Conservation (phyloP, 2,888 invertebrate genomes). For the Apamea crenata region DNA sequence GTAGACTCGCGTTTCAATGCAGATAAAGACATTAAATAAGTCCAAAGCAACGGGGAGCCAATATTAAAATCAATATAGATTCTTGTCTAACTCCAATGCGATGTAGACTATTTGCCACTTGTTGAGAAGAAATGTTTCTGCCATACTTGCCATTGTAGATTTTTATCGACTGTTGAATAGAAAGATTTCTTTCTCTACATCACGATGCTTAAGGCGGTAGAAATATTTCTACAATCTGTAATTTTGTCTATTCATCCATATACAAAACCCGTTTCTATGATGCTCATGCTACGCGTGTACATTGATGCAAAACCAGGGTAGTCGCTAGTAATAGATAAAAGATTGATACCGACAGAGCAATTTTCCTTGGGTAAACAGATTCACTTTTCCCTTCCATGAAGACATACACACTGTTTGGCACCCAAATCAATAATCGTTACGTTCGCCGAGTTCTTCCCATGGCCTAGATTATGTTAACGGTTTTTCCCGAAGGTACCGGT, state of each 20-base stretch:
- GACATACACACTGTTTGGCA: slow-evolving; percentile 22
- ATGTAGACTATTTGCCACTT: too few relatives aligned
- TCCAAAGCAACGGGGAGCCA: background rate
- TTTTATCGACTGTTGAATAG: too few relatives aligned
- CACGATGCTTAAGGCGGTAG: too few relatives aligned
- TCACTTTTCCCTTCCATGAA: background rate
- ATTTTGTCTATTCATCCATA: too few relatives aligned
- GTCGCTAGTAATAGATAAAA: background rate
- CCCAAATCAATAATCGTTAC: slow-evolving; percentile 48
- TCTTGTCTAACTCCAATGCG: too few relatives aligned
- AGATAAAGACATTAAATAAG: background rate
- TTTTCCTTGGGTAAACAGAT: slow-evolving; percentile 29
- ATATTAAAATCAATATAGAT: too few relatives aligned
- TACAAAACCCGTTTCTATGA: too few relatives aligned
- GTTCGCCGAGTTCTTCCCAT: background rate
- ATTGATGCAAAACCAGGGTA: background rate
- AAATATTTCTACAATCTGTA: too few relatives aligned
- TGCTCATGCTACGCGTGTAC: background rate
- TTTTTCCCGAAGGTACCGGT: slow-evolving; percentile 3
- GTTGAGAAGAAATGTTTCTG: too few relatives aligned
- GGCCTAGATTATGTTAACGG: slow-evolving; percentile 17
- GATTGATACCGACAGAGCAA: background rate
- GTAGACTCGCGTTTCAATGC: too few relatives aligned
- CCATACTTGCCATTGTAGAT: too few relatives aligned
- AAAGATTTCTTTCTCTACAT: too few relatives aligned